A percentile compares a stretch with the other conserved stretches of the same genome.
Conservation (phyloP, 2,113 vertebrate genomes). For the Salvelinus namaycush region DNA sequence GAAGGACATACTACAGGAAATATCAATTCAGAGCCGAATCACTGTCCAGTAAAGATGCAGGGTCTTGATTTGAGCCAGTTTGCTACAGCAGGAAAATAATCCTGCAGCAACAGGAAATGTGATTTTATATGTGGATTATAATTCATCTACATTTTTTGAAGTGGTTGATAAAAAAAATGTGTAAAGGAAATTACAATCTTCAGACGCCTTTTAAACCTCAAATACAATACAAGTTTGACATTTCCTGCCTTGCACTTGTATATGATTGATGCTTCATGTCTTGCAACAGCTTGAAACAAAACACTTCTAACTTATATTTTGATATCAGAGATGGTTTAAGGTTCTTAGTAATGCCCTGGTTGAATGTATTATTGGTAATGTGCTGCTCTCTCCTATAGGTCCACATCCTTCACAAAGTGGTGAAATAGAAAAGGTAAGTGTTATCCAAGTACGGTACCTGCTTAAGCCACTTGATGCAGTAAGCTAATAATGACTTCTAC, state of each 20-base stretch:
- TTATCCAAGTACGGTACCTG: conserved; percentile 15
- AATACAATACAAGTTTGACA: too few species aligned
- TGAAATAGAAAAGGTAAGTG: conserved; percentile 79
- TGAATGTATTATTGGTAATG: conserved; percentile 33
- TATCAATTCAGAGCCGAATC: conserved; percentile 37
- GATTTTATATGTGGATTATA: too few species aligned
- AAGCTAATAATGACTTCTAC: conserved; percentile 1
- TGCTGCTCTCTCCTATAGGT: conserved; percentile 64
- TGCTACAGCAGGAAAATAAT: too few species aligned
- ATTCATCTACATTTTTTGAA: too few species aligned
- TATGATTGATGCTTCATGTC: not conserved
- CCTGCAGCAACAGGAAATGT: too few species aligned
- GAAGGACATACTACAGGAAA: conserved; percentile 24
- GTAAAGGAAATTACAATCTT: too few species aligned
- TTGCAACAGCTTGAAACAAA: not conserved
- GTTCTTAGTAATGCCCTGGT: conserved; percentile 11
- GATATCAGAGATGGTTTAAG: conserved; percentile 22
- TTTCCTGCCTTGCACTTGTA: not conserved
- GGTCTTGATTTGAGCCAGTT: too few species aligned
- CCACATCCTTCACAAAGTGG: conserved; percentile 70
- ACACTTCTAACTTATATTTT: not conserved
- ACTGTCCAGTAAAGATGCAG: not conserved
- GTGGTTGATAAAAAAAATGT: too few species aligned
- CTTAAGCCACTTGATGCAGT: conserved; percentile 21
- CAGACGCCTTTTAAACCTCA: too few species aligned